Conservation (phyloP, 2,888 invertebrate genomes). For the Xanthia icteritia region DNA sequence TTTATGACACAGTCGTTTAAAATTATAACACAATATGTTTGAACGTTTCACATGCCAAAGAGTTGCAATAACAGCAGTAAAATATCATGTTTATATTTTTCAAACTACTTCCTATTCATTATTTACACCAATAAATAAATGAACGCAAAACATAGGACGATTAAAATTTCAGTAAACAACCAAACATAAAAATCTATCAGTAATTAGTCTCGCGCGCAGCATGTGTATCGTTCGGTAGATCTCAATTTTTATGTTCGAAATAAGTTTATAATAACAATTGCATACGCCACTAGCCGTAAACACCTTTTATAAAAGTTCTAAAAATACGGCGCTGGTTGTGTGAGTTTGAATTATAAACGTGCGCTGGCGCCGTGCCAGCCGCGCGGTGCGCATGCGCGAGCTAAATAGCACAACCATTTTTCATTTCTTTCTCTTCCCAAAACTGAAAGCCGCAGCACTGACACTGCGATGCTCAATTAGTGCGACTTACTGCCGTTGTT, state of each 20-base stretch:
- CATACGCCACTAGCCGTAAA: constrained; percentile 80
- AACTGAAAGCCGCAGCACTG: constrained; percentile 76
- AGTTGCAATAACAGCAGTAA: constrained; percentile 11
- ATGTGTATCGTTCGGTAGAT: constrained; percentile 35
- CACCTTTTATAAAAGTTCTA: constrained; percentile 88
- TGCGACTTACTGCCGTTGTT: constrained; percentile 66
- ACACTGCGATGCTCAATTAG: constrained; percentile 82
- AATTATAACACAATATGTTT: constrained; percentile 17
- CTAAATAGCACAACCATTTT: constrained; percentile 85
- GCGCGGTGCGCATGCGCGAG: constrained; percentile 80
- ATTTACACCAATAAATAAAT: constrained; percentile 25
- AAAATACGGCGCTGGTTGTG: constrained; percentile 83
- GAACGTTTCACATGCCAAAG: constrained; percentile 4
- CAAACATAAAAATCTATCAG: constrained; percentile 28
- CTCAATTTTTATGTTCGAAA: constrained; percentile 55
- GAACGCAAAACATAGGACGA: constrained; percentile 14
- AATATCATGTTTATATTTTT: constrained; percentile 27
- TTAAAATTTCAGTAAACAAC: constrained; percentile 36
- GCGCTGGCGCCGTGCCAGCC: constrained; percentile 84
- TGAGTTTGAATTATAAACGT: constrained; percentile 86
- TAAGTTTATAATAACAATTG: constrained; percentile 78
- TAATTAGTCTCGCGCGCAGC: constrained; percentile 24
- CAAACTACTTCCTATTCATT: constrained; percentile 18
- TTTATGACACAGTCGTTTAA: constrained; percentile 7
- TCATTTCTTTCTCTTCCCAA: constrained; percentile 84